Evolutionary conservation across 1,140 invertebrate genomes (phyloP), one percentile per base, ranked within the genome.

Genomic region (Habropoda laboriosa): DNA sequence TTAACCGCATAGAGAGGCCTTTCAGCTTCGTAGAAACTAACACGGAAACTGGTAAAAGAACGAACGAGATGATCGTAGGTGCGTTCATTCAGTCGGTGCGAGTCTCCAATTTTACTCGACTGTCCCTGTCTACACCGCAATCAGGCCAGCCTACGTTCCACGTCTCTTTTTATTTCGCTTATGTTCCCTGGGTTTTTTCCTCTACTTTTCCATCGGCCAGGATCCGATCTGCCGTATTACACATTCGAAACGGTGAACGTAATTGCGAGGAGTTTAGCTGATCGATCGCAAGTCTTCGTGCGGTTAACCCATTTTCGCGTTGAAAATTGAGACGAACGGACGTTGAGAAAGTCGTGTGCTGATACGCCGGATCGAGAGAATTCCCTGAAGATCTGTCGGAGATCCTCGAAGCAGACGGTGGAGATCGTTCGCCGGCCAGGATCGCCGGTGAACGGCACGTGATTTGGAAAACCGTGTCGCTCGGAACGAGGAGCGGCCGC

Each of bases 291-390:
- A n/a, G n/a, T n/a, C n/a, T n/a, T 66, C 32, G 40, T 18, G 38
- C 42, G 40, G 47, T 79, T 75, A 82, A 12, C 75, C 83, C 53
- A 77, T 77, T 86, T 86, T 70, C 51, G 61, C 40, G 12, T 72
- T 47, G 53, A 75, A 82, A 76, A 86, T 86, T 35, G 60, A 76
- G 64, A 72, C 47, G 47, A 16, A 27, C 16, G 64, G 32, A 38
- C 45, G 66, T 58, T 35, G 73, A 70, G 83, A 79, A 86, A 82
- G 80, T 82, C 58, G 42, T 30, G 2, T 32, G 0, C 3, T 24
- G n/a, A 30, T 67, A 40, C 47, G 5, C 27, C 32, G 70, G 68
- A 77, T 79, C 67, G 30, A 12, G n/a, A 66, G 40, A 72, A 75
- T 84, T 76, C 42, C 42, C n/a, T 3, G n/a, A 77, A 63, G 12